Base-by-base conservation (phyloP, 2,113 vertebrate species). In the Eidolon helvum region DNA sequence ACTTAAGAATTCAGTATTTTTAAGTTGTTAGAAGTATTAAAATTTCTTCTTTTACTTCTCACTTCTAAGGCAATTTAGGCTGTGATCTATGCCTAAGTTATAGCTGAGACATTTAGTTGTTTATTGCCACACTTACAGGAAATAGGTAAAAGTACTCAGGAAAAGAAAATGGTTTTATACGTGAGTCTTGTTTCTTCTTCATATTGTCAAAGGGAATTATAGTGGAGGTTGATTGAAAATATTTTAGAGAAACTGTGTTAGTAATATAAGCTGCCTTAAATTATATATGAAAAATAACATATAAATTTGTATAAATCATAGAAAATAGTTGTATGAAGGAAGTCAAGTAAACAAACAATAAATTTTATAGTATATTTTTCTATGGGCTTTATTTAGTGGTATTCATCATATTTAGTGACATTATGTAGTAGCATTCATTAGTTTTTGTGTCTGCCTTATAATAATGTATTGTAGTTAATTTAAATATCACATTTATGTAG, bases 61-160 rank as follows among this genome's bases (percentile, higher is more conserved):
- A 85, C 40, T 74, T 18, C 43, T 21, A 0, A 87, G 19, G 12
- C 50, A 40, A 24, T 82, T 94, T 96, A 87, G 50, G 90, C 63
- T 94, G 89, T 87, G n/a, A 79, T 24, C 43, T 77, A 78, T 65
- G 5, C 33, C 40, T 50, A 43, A 72, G 22, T 82, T 75, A 66
- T 18, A 77, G 68, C 63, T 95, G 77, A 96, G 85, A 80, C 18
- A 28, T 89, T 93, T 43, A 74, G 12, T 61, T 94, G 10, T 4
- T 91, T 95, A 95, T 93, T 94, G 55, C 66, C 38, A 80, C 10
- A 83, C 59, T 94, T 83, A 45, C 0, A 89, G 43, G 33, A 96
- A 90, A 85, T 22, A 82, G 77, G 50, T 45, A 90, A 65, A 84
- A 95, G 53, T 90, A 63, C 26, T 19, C 28, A 84, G 18, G 10